Conservation (phyloP, 2,797 vertebrate species). For the Acomys russatus region DNA sequence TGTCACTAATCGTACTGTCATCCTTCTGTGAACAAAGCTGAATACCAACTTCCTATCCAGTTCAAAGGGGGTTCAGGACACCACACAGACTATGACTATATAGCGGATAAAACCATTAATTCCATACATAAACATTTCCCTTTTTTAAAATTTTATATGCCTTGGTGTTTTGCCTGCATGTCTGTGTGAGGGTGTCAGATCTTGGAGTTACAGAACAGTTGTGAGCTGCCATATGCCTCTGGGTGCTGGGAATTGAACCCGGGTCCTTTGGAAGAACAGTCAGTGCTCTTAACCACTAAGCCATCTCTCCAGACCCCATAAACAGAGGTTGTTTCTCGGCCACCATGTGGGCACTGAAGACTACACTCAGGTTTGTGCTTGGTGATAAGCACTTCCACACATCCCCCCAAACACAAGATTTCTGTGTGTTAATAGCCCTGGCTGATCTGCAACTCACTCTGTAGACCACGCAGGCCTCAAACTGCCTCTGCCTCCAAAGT, state of each 20-base stretch:
- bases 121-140: too few species aligned
- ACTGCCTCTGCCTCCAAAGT: not conserved
- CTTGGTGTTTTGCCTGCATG: too few species aligned
- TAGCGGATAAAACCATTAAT: not conserved
- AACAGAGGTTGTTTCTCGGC: not conserved
- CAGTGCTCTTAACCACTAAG: too few species aligned
- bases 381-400: not conserved
- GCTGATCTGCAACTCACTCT: not conserved
- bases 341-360: not conserved
- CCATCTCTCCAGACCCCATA: not conserved
- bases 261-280: too few species aligned
- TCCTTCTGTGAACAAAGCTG: not conserved
- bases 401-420: not conserved
- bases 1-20: too few species aligned
- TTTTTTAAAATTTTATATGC: too few species aligned
- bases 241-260: too few species aligned
- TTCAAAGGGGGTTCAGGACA: not conserved
- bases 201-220: too few species aligned
- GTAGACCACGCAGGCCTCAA: not conserved
- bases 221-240: too few species aligned
- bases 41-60: not conserved
- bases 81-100: not conserved
- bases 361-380: too few species aligned
- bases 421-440: not conserved
- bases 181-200: too few species aligned